phyloP scores from a whole-genome alignment of 1,140 invertebrate species.

The Microplitis mediator region DNA sequence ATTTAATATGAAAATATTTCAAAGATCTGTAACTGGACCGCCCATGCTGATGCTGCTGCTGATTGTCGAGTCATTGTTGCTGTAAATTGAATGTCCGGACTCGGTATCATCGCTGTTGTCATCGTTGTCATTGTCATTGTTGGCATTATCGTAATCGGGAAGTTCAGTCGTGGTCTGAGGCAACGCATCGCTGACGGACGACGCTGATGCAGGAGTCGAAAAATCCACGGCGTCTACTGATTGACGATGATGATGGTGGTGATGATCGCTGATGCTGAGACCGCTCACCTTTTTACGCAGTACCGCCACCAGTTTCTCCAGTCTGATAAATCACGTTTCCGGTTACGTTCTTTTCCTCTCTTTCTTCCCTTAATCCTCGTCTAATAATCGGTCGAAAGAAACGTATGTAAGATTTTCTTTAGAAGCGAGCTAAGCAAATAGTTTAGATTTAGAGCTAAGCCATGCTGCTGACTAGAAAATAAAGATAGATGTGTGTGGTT shows the following conservation, averaged over 20 bases:
- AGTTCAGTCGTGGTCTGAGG: no score
- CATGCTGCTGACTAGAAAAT: conserved; percentile 47
- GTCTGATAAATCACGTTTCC: conserved; percentile 58
- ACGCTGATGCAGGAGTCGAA: no score
- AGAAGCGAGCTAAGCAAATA: conserved; percentile 46
- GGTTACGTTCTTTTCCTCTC: conserved; percentile 42
- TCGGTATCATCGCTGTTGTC: conserved; percentile 15
- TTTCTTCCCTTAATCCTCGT: conserved; percentile 29
- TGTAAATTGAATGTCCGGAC: conserved; percentile 18
- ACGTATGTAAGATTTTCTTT: conserved; percentile 41
- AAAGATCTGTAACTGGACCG: conserved; percentile 59
- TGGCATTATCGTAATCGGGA: conserved; percentile 10
- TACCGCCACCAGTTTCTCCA: conserved; percentile 55
- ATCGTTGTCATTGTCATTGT: conserved; percentile 29
- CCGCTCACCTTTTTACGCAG: conserved; percentile 49
- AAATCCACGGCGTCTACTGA: background rate
- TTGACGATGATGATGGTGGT: background rate
- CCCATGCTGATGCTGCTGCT: conserved; percentile 43
- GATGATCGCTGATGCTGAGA: conserved; percentile 1
- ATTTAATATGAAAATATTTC: background rate
- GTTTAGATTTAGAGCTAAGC: conserved; percentile 44
- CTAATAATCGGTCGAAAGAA: conserved; percentile 39
- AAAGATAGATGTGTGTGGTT: conserved; percentile 23
- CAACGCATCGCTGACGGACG: conserved; percentile 10
- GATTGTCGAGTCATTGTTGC: conserved; percentile 4